Evolutionary conservation across 2,113 vertebrate genomes (phyloP).

Genomic region (Orycteropus afer): DNA sequence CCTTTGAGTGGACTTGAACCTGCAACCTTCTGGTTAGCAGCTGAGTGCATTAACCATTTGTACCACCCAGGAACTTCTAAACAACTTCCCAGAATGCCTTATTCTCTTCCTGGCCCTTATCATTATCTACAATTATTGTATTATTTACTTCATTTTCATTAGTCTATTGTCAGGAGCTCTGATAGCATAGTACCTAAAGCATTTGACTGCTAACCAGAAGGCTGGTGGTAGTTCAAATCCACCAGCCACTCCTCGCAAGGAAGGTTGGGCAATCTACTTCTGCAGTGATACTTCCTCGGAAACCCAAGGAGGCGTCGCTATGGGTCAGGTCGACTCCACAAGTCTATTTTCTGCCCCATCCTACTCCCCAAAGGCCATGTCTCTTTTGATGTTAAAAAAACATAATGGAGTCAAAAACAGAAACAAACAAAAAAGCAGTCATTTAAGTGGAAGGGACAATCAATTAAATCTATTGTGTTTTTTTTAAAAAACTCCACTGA

Average conservation of each 20-base stretch:
- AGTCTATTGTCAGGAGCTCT: too few relatives aligned
- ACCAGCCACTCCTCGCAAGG: too few relatives aligned
- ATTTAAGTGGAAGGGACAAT: neutral
- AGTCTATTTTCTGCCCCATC: neutral
- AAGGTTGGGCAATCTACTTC: too few relatives aligned
- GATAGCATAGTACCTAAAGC: too few relatives aligned
- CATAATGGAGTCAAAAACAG: neutral
- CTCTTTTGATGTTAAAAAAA: neutral
- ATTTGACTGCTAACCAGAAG: too few relatives aligned
- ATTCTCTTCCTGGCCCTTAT: neutral
- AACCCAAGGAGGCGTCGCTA: too few relatives aligned
- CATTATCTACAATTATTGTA: neutral
- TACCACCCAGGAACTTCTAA: neutral
- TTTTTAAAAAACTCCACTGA: slow-evolving; percentile 28
- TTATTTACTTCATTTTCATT: slow-evolving; percentile 4
- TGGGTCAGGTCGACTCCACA: too few relatives aligned
- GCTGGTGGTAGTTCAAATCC: too few relatives aligned
- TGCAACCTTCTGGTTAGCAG: neutral
- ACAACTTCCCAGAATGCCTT: neutral
- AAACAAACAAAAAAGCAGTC: neutral
- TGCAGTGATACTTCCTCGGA: too few relatives aligned
- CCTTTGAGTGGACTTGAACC: neutral
- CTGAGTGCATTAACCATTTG: neutral
- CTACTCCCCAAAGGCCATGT: neutral
- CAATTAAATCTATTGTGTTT: neutral